These are phyloP conservation scores for Sus scrofa DNA, from an alignment of 2,113 vertebrate genomes.

Conservation along the genomic window T2T-Sscrofa CM000813.6:87140501-87141000, in stretches of 20 bases:
- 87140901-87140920: too few relatives aligned
- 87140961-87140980: not conserved
- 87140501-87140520: conserved; percentile 76
- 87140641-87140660: not conserved
- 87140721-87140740: not conserved
- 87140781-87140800: not conserved
- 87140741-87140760: fast-evolving
- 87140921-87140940: too few relatives aligned
- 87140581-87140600: not conserved
- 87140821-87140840: not conserved
- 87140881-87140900: too few relatives aligned
- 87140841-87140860: not conserved
- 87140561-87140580: not conserved
- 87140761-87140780: not conserved
- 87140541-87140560: conserved; percentile 82
- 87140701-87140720: not conserved
- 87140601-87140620: fast-evolving
- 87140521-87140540: conserved; percentile 87
- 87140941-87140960: too few relatives aligned
- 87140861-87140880: too few relatives aligned
- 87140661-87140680: not conserved
- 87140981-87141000: fast-evolving
- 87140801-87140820: not conserved
- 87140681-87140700: not conserved
- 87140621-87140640: not conserved